These are phyloP conservation scores for Zootermopsis nevadensis DNA, from an alignment of 2,888 invertebrate species.

Conservation along the genomic window DNA sequence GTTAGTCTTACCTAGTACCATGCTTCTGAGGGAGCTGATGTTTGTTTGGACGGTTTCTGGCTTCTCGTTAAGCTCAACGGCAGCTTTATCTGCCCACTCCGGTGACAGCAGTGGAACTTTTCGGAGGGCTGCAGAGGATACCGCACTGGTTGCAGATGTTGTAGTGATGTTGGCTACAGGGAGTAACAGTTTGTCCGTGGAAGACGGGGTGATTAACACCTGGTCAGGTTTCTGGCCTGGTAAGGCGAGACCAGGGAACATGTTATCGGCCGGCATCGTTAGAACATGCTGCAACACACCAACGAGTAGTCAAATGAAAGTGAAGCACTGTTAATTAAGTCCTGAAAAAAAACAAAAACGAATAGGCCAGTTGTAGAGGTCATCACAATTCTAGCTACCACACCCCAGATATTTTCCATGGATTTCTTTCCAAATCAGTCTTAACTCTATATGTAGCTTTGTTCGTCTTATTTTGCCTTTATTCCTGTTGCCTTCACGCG, in stretches of 20 bases:
- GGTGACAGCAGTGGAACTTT: conserved; percentile 14
- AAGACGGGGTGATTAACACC: not conserved
- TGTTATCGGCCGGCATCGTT: conserved; percentile 45
- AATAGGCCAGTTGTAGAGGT: not conserved
- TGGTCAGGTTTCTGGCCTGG: conserved; percentile 31
- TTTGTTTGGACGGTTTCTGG: conserved; percentile 48
- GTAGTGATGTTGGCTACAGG: not conserved
- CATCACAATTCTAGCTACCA: not conserved
- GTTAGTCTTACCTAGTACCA: conserved; percentile 48
- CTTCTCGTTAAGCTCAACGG: conserved; percentile 51
- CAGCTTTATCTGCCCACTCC: conserved; percentile 50
- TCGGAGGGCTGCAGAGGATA: conserved; percentile 8
- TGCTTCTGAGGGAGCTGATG: conserved; percentile 48
- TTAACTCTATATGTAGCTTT: too few species aligned
- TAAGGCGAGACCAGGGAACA: conserved; percentile 38
- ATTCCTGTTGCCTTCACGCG: too few species aligned
- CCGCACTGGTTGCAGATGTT: not conserved
- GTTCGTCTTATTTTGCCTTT: too few species aligned
- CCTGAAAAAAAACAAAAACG: not conserved
- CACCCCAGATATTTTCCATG: too few species aligned
- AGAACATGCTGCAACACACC: not conserved
- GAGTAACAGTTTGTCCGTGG: conserved; percentile 21
- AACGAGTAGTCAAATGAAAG: not conserved
- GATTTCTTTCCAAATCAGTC: too few species aligned
- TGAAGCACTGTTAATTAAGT: not conserved